A percentile compares a stretch with the other conserved stretches of the same genome.
Evolutionary conservation across 2,113 vertebrate species (phyloP).

Genomic region (Paradoxurus hermaphroditus): DNA sequence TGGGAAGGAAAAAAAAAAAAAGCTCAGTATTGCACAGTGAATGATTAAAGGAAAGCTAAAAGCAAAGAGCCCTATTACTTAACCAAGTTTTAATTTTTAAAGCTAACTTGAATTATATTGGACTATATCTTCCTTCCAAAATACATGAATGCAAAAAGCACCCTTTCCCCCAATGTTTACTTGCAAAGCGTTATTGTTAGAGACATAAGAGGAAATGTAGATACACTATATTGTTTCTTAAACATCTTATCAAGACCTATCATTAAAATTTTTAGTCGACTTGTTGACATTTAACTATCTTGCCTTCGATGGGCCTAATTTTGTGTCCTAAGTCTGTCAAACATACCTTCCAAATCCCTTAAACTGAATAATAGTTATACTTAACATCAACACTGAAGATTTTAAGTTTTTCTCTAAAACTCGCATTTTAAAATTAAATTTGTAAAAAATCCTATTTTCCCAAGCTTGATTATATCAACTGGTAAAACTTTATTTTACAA

Average conservation of each 20-base stretch:
- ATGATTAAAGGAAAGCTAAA: neutral
- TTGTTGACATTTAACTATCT: slow-evolving; percentile 16
- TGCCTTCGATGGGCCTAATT: neutral
- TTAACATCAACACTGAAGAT: slow-evolving; percentile 30
- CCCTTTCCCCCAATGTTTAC: neutral
- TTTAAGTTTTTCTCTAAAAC: slow-evolving; percentile 44
- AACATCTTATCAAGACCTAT: neutral
- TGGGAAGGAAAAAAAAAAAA: neutral
- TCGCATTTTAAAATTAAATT: slow-evolving; percentile 42
- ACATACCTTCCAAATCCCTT: neutral
- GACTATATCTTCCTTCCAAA: neutral
- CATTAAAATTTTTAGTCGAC: neutral
- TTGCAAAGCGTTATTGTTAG: neutral
- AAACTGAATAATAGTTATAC: neutral
- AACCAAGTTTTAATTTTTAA: neutral
- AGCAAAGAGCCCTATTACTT: neutral
- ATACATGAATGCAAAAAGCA: neutral
- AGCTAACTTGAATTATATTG: neutral
- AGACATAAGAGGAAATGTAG: neutral
- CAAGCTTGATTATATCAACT: slow-evolving; percentile 70
- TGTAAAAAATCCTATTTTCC: slow-evolving; percentile 73
- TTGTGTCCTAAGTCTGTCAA: neutral
- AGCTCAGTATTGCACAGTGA: neutral
- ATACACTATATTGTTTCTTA: slow-evolving; percentile 6
- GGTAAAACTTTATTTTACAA: slow-evolving; percentile 78